Conservation (phyloP, 2,888 invertebrate genomes). For the Caenorhabditis angaria region DNA sequence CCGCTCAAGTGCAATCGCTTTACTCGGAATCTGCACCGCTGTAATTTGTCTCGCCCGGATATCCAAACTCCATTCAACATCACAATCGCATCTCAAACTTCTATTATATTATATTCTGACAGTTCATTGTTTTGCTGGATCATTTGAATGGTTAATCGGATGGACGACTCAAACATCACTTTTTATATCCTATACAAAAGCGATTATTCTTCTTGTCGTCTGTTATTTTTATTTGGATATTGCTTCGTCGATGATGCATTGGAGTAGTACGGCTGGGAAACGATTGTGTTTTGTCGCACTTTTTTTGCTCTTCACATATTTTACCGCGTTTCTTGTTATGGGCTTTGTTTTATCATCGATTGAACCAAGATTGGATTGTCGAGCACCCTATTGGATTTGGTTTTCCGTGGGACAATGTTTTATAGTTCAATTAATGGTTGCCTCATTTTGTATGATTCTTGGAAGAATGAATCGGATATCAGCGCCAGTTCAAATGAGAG, state of each 20-base stretch:
- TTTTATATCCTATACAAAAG: constrained; percentile 56
- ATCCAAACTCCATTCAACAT: constrained; percentile 43
- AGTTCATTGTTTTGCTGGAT: constrained; percentile 57
- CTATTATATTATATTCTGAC: constrained; percentile 54
- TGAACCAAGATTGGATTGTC: constrained; percentile 56
- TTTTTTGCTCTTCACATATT: constrained; percentile 58
- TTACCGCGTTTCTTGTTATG: constrained; percentile 56
- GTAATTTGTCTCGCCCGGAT: constrained; percentile 46
- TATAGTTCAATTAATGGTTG: constrained; percentile 59
- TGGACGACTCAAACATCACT: constrained; percentile 55
- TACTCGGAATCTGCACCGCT: constrained; percentile 45
- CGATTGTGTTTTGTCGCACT: constrained; percentile 53
- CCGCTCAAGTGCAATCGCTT: constrained; percentile 41
- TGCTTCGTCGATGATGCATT: constrained; percentile 60
- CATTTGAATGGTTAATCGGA: constrained; percentile 63
- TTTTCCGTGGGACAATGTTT: constrained; percentile 56
- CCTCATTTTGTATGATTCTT: constrained; percentile 54
- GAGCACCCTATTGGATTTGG: constrained; percentile 62
- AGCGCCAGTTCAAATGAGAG: constrained; percentile 48
- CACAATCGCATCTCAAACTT: constrained; percentile 48
- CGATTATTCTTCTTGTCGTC: constrained; percentile 54
- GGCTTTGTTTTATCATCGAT: constrained; percentile 54
- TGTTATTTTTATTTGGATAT: constrained; percentile 64
- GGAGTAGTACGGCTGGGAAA: constrained; percentile 55
- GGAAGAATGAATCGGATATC: constrained; percentile 55